Evolutionary conservation across 2,113 vertebrate genomes (phyloP), one percentile per base, ranked within the genome.

Genomic region (Gambusia holbrooki): DNA sequence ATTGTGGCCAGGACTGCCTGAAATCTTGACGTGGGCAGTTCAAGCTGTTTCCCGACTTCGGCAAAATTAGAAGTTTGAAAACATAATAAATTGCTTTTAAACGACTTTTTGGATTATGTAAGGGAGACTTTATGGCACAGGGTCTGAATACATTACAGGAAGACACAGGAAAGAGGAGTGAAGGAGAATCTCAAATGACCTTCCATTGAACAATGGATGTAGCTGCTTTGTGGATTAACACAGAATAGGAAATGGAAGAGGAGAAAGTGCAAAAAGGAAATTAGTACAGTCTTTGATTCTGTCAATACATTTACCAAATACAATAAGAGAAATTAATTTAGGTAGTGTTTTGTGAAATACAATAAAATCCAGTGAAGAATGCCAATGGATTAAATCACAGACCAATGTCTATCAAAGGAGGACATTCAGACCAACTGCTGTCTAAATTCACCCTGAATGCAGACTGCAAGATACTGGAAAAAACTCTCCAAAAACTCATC

Each of bases 1-100:
- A 29, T 62, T 30, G 37, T 72, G n/a, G 33, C 27, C 69, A 29
- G 5, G 33, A 71, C 33, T 22, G 35, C 27, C 60, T 62, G 35
- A 62, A 60, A 72, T 72, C 62, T 72, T 60, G 60, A 72, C 19
- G 35, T 30, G 35, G 58, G 60, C 70, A 27, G 35, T 62, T 42
- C 58, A 30, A 14, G 35, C 25, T 27, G n/a, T 11, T 10, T 25
- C 58, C 42, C 60, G 7, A 15, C 29, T 62, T 25, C 14, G 60
- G 30, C 35, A 29, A 62, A 72, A 62, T 60, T 15, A 45, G n/a
- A 72, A 28, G 58, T 27, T 7, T 40, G 58, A 40, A 62, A 37
- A 62, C 37, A 45, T 61, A 40, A 62, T 40, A 30, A 35, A 27
- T 25, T 70, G 58, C 40, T 72, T 72, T 72, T 33, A 42, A n/a